phyloP scores from a whole-genome alignment of 2,113 vertebrate species.

The Poeciliopsis prolifica region DNA sequence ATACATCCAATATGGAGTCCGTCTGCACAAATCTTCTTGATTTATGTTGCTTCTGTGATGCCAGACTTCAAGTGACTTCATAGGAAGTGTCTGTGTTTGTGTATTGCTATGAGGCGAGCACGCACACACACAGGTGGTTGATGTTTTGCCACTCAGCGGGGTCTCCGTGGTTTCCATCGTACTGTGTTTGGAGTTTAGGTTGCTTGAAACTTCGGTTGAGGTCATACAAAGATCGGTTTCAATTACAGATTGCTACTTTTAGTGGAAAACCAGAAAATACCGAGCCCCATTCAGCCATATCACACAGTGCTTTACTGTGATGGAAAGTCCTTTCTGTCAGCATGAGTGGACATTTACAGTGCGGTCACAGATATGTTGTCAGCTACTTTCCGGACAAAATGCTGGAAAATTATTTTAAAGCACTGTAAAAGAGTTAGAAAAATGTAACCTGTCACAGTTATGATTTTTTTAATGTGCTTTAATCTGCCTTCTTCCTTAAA shows the following conservation, averaged over 20 bases:
- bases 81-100: neutral
- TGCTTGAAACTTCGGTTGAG: neutral
- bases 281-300: no score
- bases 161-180: neutral
- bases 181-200: neutral
- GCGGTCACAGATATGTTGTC: neutral
- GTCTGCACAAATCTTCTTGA: neutral
- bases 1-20: neutral
- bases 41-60: neutral
- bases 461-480: constrained; percentile 18
- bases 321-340: neutral
- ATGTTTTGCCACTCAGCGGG: neutral
- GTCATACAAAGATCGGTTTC: neutral
- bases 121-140: neutral
- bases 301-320: neutral
- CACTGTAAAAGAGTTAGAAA: constrained; percentile 7
- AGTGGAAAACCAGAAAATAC: neutral
- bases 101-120: no score
- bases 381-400: constrained; percentile 19
- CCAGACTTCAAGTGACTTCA: neutral
- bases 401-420: constrained; percentile 8
- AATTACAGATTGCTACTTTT: neutral
- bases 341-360: neutral
- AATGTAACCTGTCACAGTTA: constrained; percentile 4
- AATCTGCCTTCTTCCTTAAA: neutral